Evolutionary conservation across 2,888 invertebrate genomes (phyloP), one percentile per base, ranked within the genome.

Genomic region (Caenorhabditis sulstoni): DNA sequence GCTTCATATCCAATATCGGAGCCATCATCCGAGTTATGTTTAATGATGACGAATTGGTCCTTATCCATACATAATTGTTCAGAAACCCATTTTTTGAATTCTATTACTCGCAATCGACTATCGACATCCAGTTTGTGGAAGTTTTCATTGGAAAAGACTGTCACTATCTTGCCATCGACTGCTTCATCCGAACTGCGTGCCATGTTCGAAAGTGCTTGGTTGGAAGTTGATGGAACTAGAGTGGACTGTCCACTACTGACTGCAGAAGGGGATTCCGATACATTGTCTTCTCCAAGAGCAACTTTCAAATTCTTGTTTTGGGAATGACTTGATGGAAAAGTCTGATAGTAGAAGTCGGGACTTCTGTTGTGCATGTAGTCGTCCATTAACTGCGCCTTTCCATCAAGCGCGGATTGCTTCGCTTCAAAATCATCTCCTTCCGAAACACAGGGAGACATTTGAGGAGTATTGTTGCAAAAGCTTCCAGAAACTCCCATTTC

Each of bases 41-140:
- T 81, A 35, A 74, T 35, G 18, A 85, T 57, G 3, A 79, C 78
- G 61, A 86, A 84, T 47, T 82, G 79, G n/a, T 64, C 58, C 11
- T 64, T 44, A 9, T 80, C 79, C 39, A 83, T 65, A 3, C 65
- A 22, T 53, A 86, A 11, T 23, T 80, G 68, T 1, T 58, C 44
- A 4, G 81, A 59, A 0, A 85, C 57, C 86, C 86, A 86, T n/a
- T 57, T 52, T 41, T 81, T 81, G 23, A 86, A 64, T n/a, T 83
- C 81, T 11, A 35, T 41, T 7, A 86, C 76, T 7, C 50, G 50
- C 44, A 74, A 67, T 9, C 86, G 74, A 11, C 55, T 53, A 52
- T 86, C 86, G 11, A 81, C 80, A 35, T 85, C 80, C 1, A 86
- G 22, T 18, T 53, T 20, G 11, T 74, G 62, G 9, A 53, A 71